Evolutionary conservation across 2,797 vertebrate genomes (phyloP).

Genomic region (Cyclopterus lumpus): DNA sequence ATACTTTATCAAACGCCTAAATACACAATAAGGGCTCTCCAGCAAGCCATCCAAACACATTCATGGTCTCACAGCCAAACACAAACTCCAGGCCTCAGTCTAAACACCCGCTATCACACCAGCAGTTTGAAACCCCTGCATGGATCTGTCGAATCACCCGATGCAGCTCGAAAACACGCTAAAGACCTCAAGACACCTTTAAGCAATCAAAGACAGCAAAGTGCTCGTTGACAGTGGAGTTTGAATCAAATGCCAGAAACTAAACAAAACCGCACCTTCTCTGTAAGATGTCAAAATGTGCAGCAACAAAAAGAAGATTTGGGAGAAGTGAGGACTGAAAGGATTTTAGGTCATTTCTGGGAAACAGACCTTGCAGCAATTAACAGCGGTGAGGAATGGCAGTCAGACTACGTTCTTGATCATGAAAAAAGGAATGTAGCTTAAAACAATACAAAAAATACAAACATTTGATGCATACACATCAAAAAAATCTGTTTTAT

Average conservation of each 20-base stretch:
- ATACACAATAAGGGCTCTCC: slow-evolving; percentile 73
- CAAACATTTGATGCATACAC: slow-evolving; percentile 7
- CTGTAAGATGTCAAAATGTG: slow-evolving; percentile 10
- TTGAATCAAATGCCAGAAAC: slow-evolving; percentile 16
- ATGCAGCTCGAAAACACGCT: background rate
- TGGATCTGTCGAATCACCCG: slow-evolving; percentile 2
- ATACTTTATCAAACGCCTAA: slow-evolving; percentile 73
- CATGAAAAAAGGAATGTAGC: background rate
- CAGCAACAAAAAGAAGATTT: slow-evolving; percentile 26
- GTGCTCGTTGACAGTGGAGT: background rate
- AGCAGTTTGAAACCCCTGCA: slow-evolving; percentile 29
- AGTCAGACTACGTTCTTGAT: background rate
- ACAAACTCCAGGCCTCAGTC: slow-evolving; percentile 55
- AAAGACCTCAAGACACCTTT: slow-evolving; percentile 12
- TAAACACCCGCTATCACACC: slow-evolving; percentile 59
- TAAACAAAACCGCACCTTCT: slow-evolving; percentile 26
- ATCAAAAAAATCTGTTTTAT: slow-evolving; percentile 27
- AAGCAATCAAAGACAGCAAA: slow-evolving; percentile 8
- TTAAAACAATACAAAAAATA: slow-evolving; percentile 14
- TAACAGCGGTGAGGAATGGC: background rate
- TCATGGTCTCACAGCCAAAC: slow-evolving; percentile 58
- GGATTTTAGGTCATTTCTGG: slow-evolving; percentile 4
- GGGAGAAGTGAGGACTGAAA: slow-evolving; percentile 6
- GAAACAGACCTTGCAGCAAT: background rate
- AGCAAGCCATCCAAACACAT: slow-evolving; percentile 67